Percentiles rank a stretch among this genome's conserved stretches.
Conservation (phyloP, 2,113 vertebrate species). For the Neogobius melanostomus region DNA sequence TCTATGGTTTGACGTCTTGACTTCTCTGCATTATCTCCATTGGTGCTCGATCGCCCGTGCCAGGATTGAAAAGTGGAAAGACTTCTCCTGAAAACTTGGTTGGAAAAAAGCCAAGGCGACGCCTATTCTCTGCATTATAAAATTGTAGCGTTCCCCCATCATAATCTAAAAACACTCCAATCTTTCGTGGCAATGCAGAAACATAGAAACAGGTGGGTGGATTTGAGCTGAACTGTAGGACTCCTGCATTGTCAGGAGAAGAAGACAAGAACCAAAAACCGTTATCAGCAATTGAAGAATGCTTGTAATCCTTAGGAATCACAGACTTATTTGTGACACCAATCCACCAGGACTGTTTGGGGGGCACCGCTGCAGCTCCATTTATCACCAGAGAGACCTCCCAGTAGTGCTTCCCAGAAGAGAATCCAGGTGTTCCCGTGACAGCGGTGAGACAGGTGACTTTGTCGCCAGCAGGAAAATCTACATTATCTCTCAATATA, state of each 20-base stretch:
- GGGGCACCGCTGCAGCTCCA: fast-evolving
- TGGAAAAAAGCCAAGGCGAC: conserved; percentile 40
- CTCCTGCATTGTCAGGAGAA: background rate
- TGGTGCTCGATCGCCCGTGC: fast-evolving
- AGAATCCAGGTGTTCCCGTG: conserved; percentile 40
- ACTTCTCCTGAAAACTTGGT: conserved; percentile 21
- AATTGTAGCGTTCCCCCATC: conserved; percentile 49
- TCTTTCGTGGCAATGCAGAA: background rate
- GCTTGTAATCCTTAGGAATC: fast-evolving
- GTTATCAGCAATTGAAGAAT: background rate
- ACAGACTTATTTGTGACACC: conserved; percentile 44
- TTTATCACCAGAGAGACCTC: conserved; percentile 42
- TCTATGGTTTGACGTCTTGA: background rate
- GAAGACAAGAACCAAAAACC: conserved; percentile 68
- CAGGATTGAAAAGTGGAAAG: conserved; percentile 71
- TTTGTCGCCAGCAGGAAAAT: fast-evolving
- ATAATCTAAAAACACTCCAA: conserved; percentile 64
- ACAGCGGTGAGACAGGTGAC: conserved; percentile 42
- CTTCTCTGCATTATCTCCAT: conserved; percentile 17
- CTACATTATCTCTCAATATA: fast-evolving
- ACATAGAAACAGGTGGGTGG: background rate
- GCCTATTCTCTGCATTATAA: conserved; percentile 28
- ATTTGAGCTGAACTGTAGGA: conserved; percentile 35
- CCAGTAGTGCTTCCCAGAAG: conserved; percentile 64
- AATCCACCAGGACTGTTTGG: conserved; percentile 64